Base-by-base conservation (phyloP, 2,113 vertebrate species). In the Podarcis cretensis region DNA sequence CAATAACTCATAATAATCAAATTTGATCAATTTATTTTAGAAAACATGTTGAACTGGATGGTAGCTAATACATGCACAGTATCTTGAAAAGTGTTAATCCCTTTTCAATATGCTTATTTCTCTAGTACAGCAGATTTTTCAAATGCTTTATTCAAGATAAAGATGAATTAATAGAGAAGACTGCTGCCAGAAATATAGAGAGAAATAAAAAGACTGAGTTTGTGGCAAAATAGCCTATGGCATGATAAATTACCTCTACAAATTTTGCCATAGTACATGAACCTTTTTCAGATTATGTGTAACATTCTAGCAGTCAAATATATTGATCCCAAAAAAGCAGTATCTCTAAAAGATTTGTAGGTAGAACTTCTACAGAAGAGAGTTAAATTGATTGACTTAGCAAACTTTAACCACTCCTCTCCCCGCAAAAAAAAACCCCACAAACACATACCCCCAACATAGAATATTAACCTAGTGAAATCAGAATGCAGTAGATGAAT, bases 371-470 rank as follows among this genome's bases (percentile, higher is more conserved):
- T 7, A 32, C 18, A 32, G n/a, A 90, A 37, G 12, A 66, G 20
- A 74, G 71, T 25, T 57, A 7, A 84, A 48, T 5, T 78, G 23
- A 27, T 21, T 90, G 66, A 12, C 75, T 32, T 23, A 79, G 48
- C 3, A 83, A 92, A 90, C n/a, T 91, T 66, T 63, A 27, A 63
- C 16, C 59, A 63, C 18, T 63, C 59, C 59, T 18, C 59, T 20
- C 59, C 59, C 59, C 3, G 48, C 9, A 10, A 4, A 63, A 18
- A 18, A 63, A 88, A 13, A 76, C 87, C 77, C 85, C 75, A n/a
- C 65, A 92, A 30, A n/a, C 85, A 69, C 3, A 32, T 37, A 7
- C 27, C 23, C 20, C 25, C 25, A 71, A 30, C n/a, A 25, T 86
- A 78, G 5, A 30, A 13, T 63, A 79, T 32, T 69, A 76, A 74